Percentiles rank a stretch among this genome's conserved stretches.
phyloP scores from a whole-genome alignment of 2,113 vertebrate species.

The Emydocephalus ijimae region DNA sequence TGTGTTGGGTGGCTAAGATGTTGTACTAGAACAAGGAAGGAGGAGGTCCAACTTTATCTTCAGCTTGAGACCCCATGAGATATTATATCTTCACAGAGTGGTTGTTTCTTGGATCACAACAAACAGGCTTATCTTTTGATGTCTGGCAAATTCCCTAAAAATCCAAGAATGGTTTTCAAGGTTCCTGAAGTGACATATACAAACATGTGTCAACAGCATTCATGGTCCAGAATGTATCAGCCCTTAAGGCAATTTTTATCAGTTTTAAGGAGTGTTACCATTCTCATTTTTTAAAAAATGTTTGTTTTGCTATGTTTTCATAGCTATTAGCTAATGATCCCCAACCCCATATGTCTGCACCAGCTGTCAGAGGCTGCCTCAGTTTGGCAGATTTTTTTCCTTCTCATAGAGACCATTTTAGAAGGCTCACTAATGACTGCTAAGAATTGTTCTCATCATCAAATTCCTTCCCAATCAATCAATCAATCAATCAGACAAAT shows the following conservation, averaged over 20 bases:
- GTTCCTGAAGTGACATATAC: not conserved
- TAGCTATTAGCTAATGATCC: conserved; percentile 52
- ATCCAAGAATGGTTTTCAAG: not conserved
- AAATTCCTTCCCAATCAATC: conserved; percentile 5
- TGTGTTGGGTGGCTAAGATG: not conserved
- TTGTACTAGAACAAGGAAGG: not conserved
- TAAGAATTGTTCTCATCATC: conserved; percentile 30
- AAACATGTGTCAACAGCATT: not conserved
- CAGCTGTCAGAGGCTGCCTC: conserved; percentile 58
- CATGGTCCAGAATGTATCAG: not conserved
- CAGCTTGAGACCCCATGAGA: not conserved
- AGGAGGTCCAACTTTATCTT: not conserved
- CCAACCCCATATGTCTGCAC: conserved; percentile 53
- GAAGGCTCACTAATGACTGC: conserved; percentile 39
- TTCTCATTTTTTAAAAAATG: conserved; percentile 7
- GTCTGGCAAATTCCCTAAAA: not conserved
- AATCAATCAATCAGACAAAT: not conserved
- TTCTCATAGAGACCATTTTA: conserved; percentile 32
- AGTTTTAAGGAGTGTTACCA: not conserved
- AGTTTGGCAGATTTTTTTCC: conserved; percentile 27
- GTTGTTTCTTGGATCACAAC: not conserved
- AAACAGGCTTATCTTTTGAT: not conserved
- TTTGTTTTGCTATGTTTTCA: conserved; percentile 41
- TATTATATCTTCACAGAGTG: not conserved
- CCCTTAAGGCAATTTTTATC: not conserved